phyloP scores from a whole-genome alignment of 2,888 invertebrate species.

The Anodontia alba region DNA sequence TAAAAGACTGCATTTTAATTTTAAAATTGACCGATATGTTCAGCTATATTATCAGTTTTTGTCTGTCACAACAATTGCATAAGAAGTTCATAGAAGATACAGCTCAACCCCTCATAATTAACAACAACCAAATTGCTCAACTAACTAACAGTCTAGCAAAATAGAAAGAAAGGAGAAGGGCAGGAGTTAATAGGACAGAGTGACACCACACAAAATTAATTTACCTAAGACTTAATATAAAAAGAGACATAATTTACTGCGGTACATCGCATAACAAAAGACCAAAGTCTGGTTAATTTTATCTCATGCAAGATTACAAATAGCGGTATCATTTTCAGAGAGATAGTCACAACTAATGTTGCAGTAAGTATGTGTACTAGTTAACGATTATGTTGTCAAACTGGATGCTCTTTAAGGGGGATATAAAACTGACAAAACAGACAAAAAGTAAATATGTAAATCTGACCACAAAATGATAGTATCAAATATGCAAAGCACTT shows the following conservation, averaged over 20 bases:
- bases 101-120: neutral
- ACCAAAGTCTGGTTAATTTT: neutral
- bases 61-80: too few relatives aligned
- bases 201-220: constrained; percentile 17
- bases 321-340: neutral
- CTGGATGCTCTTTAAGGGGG: constrained; percentile 15
- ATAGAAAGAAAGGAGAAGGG: constrained; percentile 6
- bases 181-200: constrained; percentile 7
- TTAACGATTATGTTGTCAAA: neutral
- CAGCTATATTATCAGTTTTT: too few relatives aligned
- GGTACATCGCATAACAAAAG: constrained; percentile 7
- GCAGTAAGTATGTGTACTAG: constrained; percentile 14
- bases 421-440: constrained; percentile 14
- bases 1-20: too few relatives aligned
- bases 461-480: neutral
- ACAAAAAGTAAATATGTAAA: constrained; percentile 11
- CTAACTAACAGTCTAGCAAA: constrained; percentile 16
- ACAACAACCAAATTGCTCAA: constrained; percentile 9
- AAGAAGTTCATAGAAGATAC: neutral
- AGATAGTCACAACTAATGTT: constrained; percentile 6
- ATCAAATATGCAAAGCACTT: neutral
- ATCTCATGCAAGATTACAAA: neutral
- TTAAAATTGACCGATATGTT: too few relatives aligned
- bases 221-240: constrained; percentile 10
- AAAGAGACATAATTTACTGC: neutral